Base-by-base conservation (phyloP, 2,888 invertebrate genomes). In the Ctena decussata region DNA sequence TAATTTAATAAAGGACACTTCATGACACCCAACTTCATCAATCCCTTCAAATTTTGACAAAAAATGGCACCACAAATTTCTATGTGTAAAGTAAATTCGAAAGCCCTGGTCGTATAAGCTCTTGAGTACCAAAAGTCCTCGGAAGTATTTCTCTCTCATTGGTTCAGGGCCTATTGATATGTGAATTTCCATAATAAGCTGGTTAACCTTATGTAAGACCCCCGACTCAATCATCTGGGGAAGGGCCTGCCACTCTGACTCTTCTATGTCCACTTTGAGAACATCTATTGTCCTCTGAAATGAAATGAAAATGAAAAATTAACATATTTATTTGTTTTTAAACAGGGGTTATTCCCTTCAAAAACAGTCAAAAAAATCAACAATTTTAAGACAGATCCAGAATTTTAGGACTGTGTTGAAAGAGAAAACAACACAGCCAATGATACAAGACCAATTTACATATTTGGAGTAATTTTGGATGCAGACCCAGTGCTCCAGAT, bases 261-360 rank as follows among this genome's bases (percentile, higher is more conserved):
- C 92, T 77, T 94, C 94, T 1, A 93, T 89, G 82, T 94, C 94
- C 44, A 94, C 79, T 79, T 94, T 94, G 1, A 94, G 71, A 65
- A 92, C 80, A 35, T 89, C 87, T 27, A 94, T 82, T 8, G 80
- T 80, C 21, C 71, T 87, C 94, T 94, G 89, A 70, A 90, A 84
- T 18, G 21, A n/a, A n/a, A n/a, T n/a, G n/a, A n/a, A n/a, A n/a
- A n/a, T n/a, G n/a, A n/a, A n/a, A n/a, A n/a, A n/a, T n/a, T 41
- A 41, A 41, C 6, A 41, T 41, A 41, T 41, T 41, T 41, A 41
- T 11, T 15, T 41, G 41, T 41, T 41, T 41, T 15, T 41, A 11
- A 15, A 15, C 8, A 11, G 41, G 41, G 15, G 15, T 41, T 41
- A 11, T 41, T 41, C 15, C 15, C 15, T 41, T 15, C 41, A n/a